phyloP scores from a whole-genome alignment of 2,113 vertebrate genomes.

The Sigmodon hispidus region DNA sequence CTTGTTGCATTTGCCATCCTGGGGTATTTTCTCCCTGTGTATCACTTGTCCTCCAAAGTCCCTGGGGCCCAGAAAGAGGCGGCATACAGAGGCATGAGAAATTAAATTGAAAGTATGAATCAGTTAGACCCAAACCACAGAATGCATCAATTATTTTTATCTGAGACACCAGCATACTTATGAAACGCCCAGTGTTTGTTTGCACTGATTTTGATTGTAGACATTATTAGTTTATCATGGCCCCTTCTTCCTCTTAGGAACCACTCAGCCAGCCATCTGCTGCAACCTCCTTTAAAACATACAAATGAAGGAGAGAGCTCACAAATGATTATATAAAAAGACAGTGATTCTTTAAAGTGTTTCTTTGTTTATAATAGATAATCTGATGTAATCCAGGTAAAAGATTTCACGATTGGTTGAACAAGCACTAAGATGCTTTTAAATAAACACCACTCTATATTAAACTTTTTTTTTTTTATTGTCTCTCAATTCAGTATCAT shows the following conservation, averaged over 20 bases:
- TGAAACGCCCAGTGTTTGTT: neutral
- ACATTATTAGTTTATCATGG: neutral
- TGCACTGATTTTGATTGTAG: neutral
- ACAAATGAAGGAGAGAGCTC: conserved; percentile 51
- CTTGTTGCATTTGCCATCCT: neutral
- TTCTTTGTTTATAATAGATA: neutral
- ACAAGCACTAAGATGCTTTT: neutral
- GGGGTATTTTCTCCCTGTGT: neutral
- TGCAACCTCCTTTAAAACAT: neutral
- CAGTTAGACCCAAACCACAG: conserved; percentile 10
- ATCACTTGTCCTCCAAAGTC: neutral
- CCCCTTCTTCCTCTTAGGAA: neutral
- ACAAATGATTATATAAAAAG: conserved; percentile 8
- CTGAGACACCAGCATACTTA: neutral
- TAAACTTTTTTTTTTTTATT: conserved; percentile 67
- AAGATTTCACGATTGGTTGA: conserved; percentile 21
- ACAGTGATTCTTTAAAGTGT: neutral
- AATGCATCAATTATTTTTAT: neutral
- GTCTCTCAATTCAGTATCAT: conserved; percentile 24
- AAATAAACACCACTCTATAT: conserved; percentile 17
- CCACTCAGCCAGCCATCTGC: conserved; percentile 57
- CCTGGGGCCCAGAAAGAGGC: neutral
- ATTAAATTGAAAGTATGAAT: neutral
- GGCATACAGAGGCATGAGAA: neutral
- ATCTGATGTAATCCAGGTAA: neutral